Evolutionary conservation across 2,113 vertebrate species (phyloP).

Genomic region (Sphyrna mokarran): DNA sequence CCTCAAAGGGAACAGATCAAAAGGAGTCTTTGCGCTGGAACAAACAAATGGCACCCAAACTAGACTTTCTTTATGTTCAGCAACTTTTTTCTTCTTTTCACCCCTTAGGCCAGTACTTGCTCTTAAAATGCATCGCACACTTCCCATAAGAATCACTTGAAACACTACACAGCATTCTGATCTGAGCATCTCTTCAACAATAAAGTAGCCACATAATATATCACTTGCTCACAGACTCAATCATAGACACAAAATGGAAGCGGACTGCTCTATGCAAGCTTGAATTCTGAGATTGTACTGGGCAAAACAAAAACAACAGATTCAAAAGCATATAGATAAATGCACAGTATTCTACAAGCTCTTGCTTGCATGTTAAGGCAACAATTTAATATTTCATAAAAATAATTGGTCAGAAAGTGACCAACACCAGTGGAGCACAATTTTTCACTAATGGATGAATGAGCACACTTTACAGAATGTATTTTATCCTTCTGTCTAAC

Average conservation of each 20-base stretch:
- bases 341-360: neutral
- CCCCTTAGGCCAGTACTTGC: neutral
- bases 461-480: neutral
- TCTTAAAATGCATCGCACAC: neutral
- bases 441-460: neutral
- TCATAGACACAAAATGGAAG: neutral
- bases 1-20: slow-evolving; percentile 6
- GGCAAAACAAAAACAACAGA: neutral
- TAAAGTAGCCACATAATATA: neutral
- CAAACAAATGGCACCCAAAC: neutral
- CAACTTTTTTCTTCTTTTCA: neutral
- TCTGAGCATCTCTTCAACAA: neutral
- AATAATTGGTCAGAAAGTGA: neutral
- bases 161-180: neutral
- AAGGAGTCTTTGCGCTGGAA: neutral
- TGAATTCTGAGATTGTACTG: neutral
- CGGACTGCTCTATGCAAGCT: neutral
- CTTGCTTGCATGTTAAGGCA: neutral
- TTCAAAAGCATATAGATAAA: neutral
- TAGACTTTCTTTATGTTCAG: neutral
- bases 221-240: neutral
- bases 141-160: neutral
- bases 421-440: neutral
- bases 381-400: neutral
- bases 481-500: too few relatives aligned